Evolutionary conservation across 2,888 invertebrate species (phyloP).

Genomic region (Eupithecia dodoneata): DNA sequence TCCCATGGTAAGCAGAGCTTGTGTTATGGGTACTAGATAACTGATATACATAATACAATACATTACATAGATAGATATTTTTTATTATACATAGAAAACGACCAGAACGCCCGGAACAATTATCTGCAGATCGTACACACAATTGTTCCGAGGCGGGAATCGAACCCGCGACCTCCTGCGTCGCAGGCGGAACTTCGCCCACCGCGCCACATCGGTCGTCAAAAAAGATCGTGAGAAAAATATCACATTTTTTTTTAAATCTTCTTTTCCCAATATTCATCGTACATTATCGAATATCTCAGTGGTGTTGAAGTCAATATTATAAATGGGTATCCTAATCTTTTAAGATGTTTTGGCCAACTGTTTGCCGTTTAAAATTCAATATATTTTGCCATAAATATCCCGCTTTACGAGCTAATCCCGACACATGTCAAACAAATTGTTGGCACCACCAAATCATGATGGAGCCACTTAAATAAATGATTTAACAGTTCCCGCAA

Average conservation of each 20-base stretch:
- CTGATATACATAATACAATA: no score
- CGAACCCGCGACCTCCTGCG: no score
- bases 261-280: slow-evolving; percentile 16
- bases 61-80: no score
- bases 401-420: slow-evolving; percentile 68
- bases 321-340: slow-evolving; percentile 47
- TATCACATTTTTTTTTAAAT: background rate
- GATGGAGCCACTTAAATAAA: slow-evolving; percentile 65
- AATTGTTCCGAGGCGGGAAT: no score
- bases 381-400: slow-evolving; percentile 74
- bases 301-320: slow-evolving; percentile 45
- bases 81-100: no score
- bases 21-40: no score
- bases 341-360: slow-evolving; percentile 40
- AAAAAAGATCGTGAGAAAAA: background rate
- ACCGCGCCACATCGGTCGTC: no score
- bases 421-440: slow-evolving; percentile 78
- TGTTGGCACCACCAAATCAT: slow-evolving; percentile 70
- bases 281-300: slow-evolving; percentile 33
- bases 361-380: slow-evolving; percentile 68
- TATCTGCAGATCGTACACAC: no score
- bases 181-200: no score
- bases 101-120: no score
- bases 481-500: slow-evolving; percentile 49
- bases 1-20: no score